Conservation (phyloP, 2,113 vertebrate genomes). For the Anguilla japonica region DNA sequence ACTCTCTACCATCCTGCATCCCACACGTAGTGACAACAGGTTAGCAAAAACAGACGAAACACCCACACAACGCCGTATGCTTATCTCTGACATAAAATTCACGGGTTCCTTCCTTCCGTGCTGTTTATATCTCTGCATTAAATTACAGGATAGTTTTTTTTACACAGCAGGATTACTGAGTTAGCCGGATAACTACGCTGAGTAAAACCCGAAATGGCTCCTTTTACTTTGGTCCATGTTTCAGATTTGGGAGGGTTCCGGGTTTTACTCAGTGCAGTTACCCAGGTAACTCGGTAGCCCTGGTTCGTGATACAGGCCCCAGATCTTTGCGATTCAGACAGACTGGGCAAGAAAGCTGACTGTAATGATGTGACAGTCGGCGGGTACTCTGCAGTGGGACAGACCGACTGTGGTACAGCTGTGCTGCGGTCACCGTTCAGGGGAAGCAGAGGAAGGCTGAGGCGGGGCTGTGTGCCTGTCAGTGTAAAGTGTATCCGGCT, state of each 20-base stretch:
- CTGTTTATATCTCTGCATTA: not conserved
- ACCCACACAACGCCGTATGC: not conserved
- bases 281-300: too few relatives aligned
- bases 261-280: too few relatives aligned
- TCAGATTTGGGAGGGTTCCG: too few relatives aligned
- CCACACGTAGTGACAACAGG: not conserved
- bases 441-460: too few relatives aligned
- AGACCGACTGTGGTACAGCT: not conserved
- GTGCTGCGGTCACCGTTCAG: not conserved
- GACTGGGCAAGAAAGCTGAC: not conserved
- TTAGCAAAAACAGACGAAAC: too few relatives aligned
- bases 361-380: not conserved
- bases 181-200: too few relatives aligned
- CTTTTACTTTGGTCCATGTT: too few relatives aligned
- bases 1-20: not conserved
- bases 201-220: too few relatives aligned
- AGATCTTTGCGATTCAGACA: not conserved
- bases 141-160: not conserved
- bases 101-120: not conserved
- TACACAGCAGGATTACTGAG: too few relatives aligned
- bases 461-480: too few relatives aligned
- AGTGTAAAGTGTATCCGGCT: too few relatives aligned
- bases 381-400: not conserved
- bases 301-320: too few relatives aligned
- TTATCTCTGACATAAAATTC: not conserved